phyloP scores from a whole-genome alignment of 2,113 vertebrate genomes.

The Corythaixoides concolor region DNA sequence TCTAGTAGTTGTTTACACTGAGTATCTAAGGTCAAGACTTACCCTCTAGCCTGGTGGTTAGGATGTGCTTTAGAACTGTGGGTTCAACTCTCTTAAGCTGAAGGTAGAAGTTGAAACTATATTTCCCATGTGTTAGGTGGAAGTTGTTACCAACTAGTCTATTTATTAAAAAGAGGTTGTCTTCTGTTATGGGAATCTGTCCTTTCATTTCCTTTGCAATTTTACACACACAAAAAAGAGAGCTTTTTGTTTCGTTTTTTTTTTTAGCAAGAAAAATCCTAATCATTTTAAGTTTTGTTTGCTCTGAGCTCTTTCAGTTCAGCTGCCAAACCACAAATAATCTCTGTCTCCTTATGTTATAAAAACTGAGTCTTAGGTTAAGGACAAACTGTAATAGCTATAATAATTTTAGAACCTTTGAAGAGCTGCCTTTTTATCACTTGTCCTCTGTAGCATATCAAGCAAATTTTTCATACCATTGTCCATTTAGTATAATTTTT shows the following conservation, averaged over 20 bases:
- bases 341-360: not conserved
- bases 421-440: not conserved
- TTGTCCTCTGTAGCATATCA: not conserved
- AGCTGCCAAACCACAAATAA: conserved; percentile 6
- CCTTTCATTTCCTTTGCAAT: conserved; percentile 1
- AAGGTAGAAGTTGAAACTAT: not conserved
- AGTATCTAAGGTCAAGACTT: not conserved
- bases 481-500: not conserved
- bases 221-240: not conserved
- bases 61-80: not conserved
- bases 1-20: not conserved
- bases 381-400: not conserved
- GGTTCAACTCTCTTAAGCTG: not conserved
- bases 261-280: not conserved
- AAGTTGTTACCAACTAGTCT: not conserved
- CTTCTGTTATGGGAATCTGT: not conserved
- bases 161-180: not conserved
- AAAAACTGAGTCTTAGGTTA: not conserved
- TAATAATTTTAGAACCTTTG: not conserved
- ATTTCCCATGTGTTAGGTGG: not conserved
- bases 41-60: not conserved
- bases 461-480: not conserved
- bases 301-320: not conserved
- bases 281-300: not conserved
- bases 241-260: not conserved